Base-by-base conservation (phyloP, 92 coral and sea anemone genomes). In the Metridium senile region DNA sequence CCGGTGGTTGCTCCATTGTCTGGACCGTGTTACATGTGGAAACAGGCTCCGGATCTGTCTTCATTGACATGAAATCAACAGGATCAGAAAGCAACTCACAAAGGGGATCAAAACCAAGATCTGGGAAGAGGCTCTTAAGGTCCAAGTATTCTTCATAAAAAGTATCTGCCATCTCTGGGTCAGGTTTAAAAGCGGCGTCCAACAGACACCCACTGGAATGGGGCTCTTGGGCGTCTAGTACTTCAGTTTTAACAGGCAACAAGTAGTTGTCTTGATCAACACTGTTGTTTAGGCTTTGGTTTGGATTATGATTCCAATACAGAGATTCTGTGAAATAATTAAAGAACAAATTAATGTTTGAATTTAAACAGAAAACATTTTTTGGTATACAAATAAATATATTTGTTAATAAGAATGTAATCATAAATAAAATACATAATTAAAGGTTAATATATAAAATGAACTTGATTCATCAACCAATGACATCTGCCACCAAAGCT, bases 141-240 rank as follows among this genome's bases (percentile, higher is more conserved):
- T 91, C 97, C 71, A 82, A n/a, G 74, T 73, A 91, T 69, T 91
- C 86, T 76, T 91, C 97, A 61, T 71, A 86, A 82, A 91, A 89
- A 49, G 88, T 78, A 49, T 88, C 87, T 26, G 72, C 89, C 89
- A 91, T 82, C 43, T 77, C 74, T 62, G 67, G 52, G 25, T 85
- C 58, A 30, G 77, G 34, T 67, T 67, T 63, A 28, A 63, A 70
- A 0, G 76, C 26, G 33, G 74, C 70, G 26, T 51, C 76, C 22
- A 74, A 47, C 2, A 49, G 58, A 35, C 77, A 79, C 58, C 78
- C 86, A 0, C 81, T 21, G 26, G 49, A 46, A 57, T 33, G 75
- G 58, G 26, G 26, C 33, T 28, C 58, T 46, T 43, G 13, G 62
- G 29, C 69, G 34, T 75, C 76, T 68, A 54, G 77, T 79, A 63